Conservation (phyloP, 2,113 vertebrate genomes). For the Hydrolagus affinis region DNA sequence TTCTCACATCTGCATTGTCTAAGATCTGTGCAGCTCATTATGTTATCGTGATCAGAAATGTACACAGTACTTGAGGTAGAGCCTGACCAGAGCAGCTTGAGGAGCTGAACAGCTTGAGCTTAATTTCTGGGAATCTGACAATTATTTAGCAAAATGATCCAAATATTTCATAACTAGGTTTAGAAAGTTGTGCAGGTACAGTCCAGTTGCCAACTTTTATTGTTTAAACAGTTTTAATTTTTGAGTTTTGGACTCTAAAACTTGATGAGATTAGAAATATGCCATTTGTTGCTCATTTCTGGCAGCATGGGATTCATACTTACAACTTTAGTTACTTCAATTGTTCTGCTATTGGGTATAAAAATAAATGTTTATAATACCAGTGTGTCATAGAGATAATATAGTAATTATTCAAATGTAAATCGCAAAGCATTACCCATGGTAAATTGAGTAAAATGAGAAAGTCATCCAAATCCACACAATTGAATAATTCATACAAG, state of each 20-base stretch:
- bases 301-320: neutral
- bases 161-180: neutral
- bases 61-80: no score
- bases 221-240: neutral
- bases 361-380: neutral
- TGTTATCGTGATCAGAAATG: no score
- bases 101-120: no score
- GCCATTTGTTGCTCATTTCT: neutral
- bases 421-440: neutral
- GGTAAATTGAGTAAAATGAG: neutral
- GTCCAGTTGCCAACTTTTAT: neutral
- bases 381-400: neutral
- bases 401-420: neutral
- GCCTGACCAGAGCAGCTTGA: no score
- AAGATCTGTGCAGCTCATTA: no score
- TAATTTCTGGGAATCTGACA: neutral
- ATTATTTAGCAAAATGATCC: neutral
- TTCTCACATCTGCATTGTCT: no score
- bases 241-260: neutral
- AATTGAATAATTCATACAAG: neutral
- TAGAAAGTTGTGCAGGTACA: neutral
- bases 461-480: neutral
- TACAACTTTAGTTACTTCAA: neutral
- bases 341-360: neutral
- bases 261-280: neutral